Conservation (phyloP, 2,113 vertebrate genomes). For the Petroica traversi region DNA sequence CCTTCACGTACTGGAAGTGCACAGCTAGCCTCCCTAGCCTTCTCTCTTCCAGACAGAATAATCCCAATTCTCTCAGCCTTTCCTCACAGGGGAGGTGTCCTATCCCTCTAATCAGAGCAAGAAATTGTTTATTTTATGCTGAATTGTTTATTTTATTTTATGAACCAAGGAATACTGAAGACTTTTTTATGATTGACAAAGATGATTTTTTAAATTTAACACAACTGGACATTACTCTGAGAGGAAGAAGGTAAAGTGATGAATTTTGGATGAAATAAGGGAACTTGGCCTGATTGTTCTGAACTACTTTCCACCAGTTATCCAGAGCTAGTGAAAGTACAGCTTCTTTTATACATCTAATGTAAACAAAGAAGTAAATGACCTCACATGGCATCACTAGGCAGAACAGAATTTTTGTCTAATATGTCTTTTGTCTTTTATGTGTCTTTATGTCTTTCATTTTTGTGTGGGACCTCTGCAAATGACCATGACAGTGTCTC, state of each 20-base stretch:
- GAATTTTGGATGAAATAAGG: background rate
- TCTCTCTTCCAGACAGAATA: background rate
- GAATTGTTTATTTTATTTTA: background rate
- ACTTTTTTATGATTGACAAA: background rate
- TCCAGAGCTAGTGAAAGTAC: background rate
- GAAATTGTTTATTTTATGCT: background rate
- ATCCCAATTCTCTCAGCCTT: background rate
- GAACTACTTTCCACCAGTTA: background rate
- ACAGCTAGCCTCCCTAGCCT: background rate
- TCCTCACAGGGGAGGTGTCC: too few relatives aligned
- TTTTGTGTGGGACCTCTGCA: background rate
- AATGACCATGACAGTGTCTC: background rate
- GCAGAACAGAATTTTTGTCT: background rate
- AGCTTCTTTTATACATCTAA: background rate
- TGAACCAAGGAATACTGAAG: background rate
- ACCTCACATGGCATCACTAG: background rate
- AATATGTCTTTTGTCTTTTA: background rate
- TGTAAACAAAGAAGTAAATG: background rate
- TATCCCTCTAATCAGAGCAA: background rate
- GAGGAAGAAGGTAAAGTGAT: background rate
- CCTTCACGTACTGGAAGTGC: background rate
- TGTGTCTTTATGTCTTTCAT: background rate
- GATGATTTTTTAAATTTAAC: background rate
- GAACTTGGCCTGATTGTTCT: background rate
- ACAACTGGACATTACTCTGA: background rate